phyloP scores from a whole-genome alignment of 2,888 invertebrate species.

The Agonum fuliginosum region DNA sequence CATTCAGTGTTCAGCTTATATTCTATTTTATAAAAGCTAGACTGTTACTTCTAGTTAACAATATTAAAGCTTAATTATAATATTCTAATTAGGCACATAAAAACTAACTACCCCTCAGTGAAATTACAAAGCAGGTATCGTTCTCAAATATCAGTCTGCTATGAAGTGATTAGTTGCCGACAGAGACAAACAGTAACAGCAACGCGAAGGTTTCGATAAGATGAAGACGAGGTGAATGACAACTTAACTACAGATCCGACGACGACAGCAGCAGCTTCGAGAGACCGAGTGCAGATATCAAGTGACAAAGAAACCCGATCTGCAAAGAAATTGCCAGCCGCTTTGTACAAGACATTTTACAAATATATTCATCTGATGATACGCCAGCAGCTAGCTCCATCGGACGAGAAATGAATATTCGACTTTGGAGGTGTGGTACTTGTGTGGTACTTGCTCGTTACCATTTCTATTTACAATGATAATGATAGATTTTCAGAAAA shows the following conservation, averaged over 20 bases:
- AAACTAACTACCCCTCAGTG: not conserved
- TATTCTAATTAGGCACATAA: no score
- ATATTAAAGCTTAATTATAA: no score
- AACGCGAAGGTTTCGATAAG: not conserved
- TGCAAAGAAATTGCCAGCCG: slow-evolving; percentile 32
- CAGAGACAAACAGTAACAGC: not conserved
- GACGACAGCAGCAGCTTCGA: slow-evolving; percentile 15
- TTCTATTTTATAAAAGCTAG: no score
- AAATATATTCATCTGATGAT: slow-evolving; percentile 32
- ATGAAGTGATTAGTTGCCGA: not conserved
- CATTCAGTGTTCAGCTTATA: no score
- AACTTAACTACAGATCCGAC: slow-evolving; percentile 37
- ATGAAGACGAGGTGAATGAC: slow-evolving; percentile 48
- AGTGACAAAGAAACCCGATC: slow-evolving; percentile 51
- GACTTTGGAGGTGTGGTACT: no score
- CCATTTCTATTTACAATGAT: no score
- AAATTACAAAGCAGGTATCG: not conserved
- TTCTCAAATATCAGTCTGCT: not conserved
- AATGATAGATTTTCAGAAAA: no score
- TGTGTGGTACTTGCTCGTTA: no score
- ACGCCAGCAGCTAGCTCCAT: no score
- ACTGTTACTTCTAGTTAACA: no score
- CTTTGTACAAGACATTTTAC: slow-evolving; percentile 21
- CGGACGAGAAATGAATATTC: no score
- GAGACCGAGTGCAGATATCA: slow-evolving; percentile 46